Base-by-base conservation (phyloP, 2,888 invertebrate species). In the Brachylomia viminalis region DNA sequence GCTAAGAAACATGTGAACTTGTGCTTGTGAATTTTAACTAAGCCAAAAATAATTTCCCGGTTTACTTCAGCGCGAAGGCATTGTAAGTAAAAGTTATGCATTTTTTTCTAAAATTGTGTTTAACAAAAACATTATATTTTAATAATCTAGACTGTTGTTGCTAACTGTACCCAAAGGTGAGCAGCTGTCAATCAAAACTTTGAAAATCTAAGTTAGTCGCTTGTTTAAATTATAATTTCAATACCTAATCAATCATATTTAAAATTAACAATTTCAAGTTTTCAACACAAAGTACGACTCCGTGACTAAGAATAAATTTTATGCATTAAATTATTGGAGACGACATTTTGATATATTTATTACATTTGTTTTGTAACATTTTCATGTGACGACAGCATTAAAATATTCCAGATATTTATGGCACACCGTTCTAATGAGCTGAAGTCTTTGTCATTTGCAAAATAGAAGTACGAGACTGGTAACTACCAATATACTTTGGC, bases 291-390 rank as follows among this genome's bases (percentile, higher is more conserved):
- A 33, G 73, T 73, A 30, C 13, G 54, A 59, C 42, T 38, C 52
- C 47, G 74, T 87, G 88, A 86, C 78, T 86, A 83, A 87, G 75
- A 77, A 73, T 77, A 67, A 77, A 84, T 82, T 86, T 79, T 75
- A 80, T 78, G 69, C 77, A 62, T 74, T 65, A 54, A 79, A 81
- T 83, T 83, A 87, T 77, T 71, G 38, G 59, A 65, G 77, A 58
- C 61, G 87, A 86, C 87, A 71, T 77, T 75, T 59, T 82, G 38
- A 78, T 83, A 87, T 83, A 87, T 87, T 86, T 87, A 87, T 86
- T 79, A 49, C 79, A 65, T 62, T 66, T 74, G 73, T 79, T 80
- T 77, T 83, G 79, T 76, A 78, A 64, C 58, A 78, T 66, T 78
- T 78, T 78, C 73, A 86, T 61, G 78, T 80, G 85, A 80, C 69